Base-by-base conservation (phyloP, 2,797 vertebrate species). In the Eulemur coronatus region DNA sequence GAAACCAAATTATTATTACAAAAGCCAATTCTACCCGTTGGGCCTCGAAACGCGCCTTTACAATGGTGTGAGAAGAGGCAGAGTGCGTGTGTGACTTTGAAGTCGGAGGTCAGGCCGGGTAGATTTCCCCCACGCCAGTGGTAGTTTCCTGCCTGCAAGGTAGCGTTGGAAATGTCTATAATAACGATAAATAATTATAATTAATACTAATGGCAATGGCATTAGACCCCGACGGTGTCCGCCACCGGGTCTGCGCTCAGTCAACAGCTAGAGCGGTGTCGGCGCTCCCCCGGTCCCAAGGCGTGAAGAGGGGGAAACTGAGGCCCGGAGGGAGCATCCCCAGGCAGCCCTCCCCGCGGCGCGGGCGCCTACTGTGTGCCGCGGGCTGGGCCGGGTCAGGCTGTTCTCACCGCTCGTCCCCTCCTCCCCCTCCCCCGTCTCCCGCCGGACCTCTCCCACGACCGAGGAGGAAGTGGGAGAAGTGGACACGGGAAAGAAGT, bases 391-490 rank as follows among this genome's bases (percentile, higher is more conserved):
- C 35, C 12, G 63, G 97, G 79, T 50, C 94, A 70, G 57, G 81
- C 88, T 20, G 97, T 90, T 72, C 88, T 89, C 57, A 35, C 50
- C 52, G 79, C 69, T 24, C 0, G 93, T 97, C 95, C 97, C 89
- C 78, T 81, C 72, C 89, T 78, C 28, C 75, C 70, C 84, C 84
- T 72, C 69, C 92, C 88, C 94, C 73, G 87, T 50, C 67, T 94
- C 95, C 82, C 50, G 75, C 96, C 92, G 59, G 97, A 96, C 97
- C 96, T 96, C 97, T 96, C 96, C 96, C 97, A 97, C 96, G 92
- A 72, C 96, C 96, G 65, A 94, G 96, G 97, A 97, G 97, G 97
- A 98, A 97, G 95, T 97, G 89, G 96, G 92, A 97, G 95, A 96
- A 89, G 87, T 55, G 82, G 94, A 81, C 95, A 33, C 61, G 85